These are phyloP conservation scores for Riptortus pedestris DNA, from an alignment of 1,140 invertebrate species.

Conservation along the genomic window DNA sequence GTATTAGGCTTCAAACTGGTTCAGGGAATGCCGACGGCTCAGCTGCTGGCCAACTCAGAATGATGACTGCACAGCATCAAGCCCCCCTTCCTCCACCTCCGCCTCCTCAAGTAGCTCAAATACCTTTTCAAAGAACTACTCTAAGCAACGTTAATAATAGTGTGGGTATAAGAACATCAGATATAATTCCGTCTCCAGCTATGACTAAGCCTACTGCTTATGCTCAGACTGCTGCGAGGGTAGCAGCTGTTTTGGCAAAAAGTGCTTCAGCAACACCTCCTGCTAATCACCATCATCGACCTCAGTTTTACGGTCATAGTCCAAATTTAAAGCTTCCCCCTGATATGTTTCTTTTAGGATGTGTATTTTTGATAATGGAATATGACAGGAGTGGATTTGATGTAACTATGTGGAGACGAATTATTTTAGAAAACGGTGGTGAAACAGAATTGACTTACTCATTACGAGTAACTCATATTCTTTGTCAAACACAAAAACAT, in stretches of 20 bases:
- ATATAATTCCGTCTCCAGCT: slow-evolving; percentile 40
- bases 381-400: slow-evolving; percentile 50
- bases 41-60: slow-evolving; percentile 36
- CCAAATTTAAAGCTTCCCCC: slow-evolving; percentile 77
- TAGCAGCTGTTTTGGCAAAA: slow-evolving; percentile 43
- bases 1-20: slow-evolving; percentile 65
- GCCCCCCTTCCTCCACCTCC: slow-evolving; percentile 39
- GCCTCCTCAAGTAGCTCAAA: slow-evolving; percentile 38
- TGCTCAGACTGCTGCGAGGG: slow-evolving; percentile 33
- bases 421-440: slow-evolving; percentile 77
- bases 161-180: slow-evolving; percentile 31
- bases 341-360: slow-evolving; percentile 80
- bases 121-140: slow-evolving; percentile 37
- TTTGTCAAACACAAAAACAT: slow-evolving; percentile 80
- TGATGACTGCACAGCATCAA: slow-evolving; percentile 73
- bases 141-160: slow-evolving; percentile 42
- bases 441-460: slow-evolving; percentile 78
- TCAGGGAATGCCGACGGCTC: slow-evolving; percentile 36
- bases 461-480: slow-evolving; percentile 76
- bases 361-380: slow-evolving; percentile 80
- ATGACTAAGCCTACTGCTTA: slow-evolving; percentile 35
- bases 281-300: slow-evolving; percentile 30
- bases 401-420: slow-evolving; percentile 62
- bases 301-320: slow-evolving; percentile 69
- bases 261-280: slow-evolving; percentile 36